A percentile compares a stretch with the other conserved stretches of the same genome.
These are phyloP conservation scores for Cyprinodon brontotheroides DNA, from an alignment of 2,113 vertebrate species.

Conservation along the genomic window DNA sequence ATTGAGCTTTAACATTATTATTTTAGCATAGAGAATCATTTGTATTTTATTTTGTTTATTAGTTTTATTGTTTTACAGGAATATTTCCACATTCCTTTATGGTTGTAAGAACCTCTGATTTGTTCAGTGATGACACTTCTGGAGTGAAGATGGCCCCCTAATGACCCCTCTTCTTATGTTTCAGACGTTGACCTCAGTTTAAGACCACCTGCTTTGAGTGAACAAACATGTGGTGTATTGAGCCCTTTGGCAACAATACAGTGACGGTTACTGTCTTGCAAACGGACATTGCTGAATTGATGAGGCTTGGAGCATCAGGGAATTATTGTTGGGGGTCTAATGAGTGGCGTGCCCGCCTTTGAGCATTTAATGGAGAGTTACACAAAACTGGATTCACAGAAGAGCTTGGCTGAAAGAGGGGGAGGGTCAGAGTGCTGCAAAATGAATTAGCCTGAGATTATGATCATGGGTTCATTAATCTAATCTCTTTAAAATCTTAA, in stretches of 20 bases:
- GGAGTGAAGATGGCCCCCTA: conserved; percentile 38
- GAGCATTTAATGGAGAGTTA: conserved; percentile 59
- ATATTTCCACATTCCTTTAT: background rate
- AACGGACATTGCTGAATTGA: conserved; percentile 41
- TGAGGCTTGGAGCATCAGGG: conserved; percentile 37
- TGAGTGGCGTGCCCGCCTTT: conserved; percentile 45
- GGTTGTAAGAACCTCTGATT: conserved; percentile 8
- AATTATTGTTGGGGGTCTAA: conserved; percentile 62
- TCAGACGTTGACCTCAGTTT: conserved; percentile 67
- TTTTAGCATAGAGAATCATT: background rate
- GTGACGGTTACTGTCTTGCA: conserved; percentile 64
- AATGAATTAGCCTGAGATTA: conserved; percentile 73
- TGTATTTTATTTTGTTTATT: background rate
- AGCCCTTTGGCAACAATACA: conserved; percentile 62
- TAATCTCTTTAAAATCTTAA: conserved; percentile 69
- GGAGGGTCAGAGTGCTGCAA: conserved; percentile 51
- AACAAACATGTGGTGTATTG: conserved; percentile 59
- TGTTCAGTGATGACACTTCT: conserved; percentile 34
- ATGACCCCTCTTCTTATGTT: conserved; percentile 49
- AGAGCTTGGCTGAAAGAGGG: conserved; percentile 34
- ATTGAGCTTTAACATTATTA: background rate
- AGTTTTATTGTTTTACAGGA: background rate
- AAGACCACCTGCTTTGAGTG: conserved; percentile 68
- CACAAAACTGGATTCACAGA: conserved; percentile 43
- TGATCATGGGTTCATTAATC: conserved; percentile 73